These are phyloP conservation scores for Brachionus paranguensis DNA, from an alignment of 1,140 invertebrate species.

Conservation along the genomic window DNA sequence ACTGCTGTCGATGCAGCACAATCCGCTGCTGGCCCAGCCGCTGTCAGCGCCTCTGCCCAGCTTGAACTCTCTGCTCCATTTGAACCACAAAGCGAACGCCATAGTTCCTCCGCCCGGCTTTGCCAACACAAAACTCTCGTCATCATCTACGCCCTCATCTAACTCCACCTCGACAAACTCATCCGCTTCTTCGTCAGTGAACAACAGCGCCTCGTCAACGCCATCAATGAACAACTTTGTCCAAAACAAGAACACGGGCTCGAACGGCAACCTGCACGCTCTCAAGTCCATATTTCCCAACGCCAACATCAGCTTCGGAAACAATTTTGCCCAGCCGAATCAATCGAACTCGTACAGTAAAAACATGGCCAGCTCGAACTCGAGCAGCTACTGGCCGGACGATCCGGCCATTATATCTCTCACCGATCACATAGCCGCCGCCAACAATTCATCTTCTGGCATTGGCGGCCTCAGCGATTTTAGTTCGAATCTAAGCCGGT, in stretches of 20 bases:
- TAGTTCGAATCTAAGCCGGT: not conserved
- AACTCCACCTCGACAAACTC: constrained; percentile 1
- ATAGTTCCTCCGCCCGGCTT: not conserved
- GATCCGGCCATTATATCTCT: constrained; percentile 38
- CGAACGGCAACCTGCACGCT: not conserved
- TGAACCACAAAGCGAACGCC: not conserved
- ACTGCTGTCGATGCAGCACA: not conserved
- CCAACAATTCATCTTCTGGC: not conserved
- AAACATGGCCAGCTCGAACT: not conserved
- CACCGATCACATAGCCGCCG: not conserved
- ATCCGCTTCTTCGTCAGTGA: constrained; percentile 28
- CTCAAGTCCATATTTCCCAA: constrained; percentile 33
- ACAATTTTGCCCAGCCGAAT: not conserved
- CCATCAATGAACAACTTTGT: constrained; percentile 11
- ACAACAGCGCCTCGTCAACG: constrained; percentile 27
- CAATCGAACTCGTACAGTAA: not conserved
- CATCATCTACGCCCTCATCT: not conserved
- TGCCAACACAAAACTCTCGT: not conserved
- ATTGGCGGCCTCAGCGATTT: not conserved
- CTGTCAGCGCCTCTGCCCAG: not conserved
- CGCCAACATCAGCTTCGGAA: constrained; percentile 34
- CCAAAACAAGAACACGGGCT: not conserved
- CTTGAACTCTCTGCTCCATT: not conserved
- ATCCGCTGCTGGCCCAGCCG: not conserved
- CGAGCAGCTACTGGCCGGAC: constrained; percentile 6